Conservation (phyloP, 2,888 invertebrate genomes). For the Hypselothyrea guttata region DNA sequence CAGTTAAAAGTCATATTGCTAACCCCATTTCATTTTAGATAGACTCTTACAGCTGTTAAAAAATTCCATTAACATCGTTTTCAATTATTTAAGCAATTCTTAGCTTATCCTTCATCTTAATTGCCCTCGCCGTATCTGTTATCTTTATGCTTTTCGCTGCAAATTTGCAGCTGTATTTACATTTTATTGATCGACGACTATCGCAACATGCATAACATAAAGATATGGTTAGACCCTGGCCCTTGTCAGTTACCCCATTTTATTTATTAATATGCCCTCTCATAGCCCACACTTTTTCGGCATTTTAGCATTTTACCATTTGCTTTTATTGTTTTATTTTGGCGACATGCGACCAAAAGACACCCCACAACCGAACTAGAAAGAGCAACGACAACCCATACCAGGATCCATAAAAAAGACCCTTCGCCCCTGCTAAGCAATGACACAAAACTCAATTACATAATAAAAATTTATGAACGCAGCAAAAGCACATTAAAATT, state of each 20-base stretch:
- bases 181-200: slow-evolving; percentile 57
- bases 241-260: slow-evolving; percentile 39
- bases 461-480: slow-evolving; percentile 76
- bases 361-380: slow-evolving; percentile 36
- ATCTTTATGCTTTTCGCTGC: neutral
- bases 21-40: neutral
- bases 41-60: too few relatives aligned
- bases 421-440: slow-evolving; percentile 9
- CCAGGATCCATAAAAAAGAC: slow-evolving; percentile 6
- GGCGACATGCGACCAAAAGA: slow-evolving; percentile 50
- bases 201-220: slow-evolving; percentile 45
- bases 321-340: slow-evolving; percentile 74
- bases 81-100: neutral
- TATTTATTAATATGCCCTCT: slow-evolving; percentile 63
- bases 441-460: slow-evolving; percentile 63
- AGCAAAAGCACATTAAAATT: slow-evolving; percentile 63
- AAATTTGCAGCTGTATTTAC: slow-evolving; percentile 23
- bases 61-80: too few relatives aligned
- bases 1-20: neutral
- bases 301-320: slow-evolving; percentile 52
- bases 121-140: neutral
- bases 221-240: slow-evolving; percentile 30
- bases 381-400: slow-evolving; percentile 9
- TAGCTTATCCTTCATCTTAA: slow-evolving; percentile 2
- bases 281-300: slow-evolving; percentile 12